phyloP scores from a whole-genome alignment of 2,113 vertebrate genomes.

The Hassar affinis region DNA sequence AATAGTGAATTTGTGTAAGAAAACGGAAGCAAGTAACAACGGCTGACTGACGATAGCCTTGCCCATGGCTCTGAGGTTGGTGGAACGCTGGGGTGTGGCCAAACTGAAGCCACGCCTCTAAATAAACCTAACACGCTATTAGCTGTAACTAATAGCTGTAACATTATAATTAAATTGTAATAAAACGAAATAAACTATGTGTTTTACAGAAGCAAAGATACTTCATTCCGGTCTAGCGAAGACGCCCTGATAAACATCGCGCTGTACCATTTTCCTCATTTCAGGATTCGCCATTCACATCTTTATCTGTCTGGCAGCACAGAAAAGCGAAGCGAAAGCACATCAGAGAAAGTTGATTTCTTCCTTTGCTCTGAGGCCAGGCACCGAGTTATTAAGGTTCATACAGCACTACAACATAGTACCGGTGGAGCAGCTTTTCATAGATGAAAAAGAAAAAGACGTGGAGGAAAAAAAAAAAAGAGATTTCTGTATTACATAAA shows the following conservation, averaged over 20 bases:
- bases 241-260: neutral
- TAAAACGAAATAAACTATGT: neutral
- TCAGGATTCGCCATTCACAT: neutral
- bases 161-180: neutral
- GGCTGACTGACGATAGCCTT: neutral
- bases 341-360: neutral
- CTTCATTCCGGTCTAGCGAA: neutral
- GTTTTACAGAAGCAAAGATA: neutral
- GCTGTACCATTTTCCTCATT: neutral
- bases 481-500: neutral
- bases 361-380: neutral
- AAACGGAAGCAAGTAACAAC: conserved; percentile 14
- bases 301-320: neutral
- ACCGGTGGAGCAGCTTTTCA: neutral
- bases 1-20: neutral
- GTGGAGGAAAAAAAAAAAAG: neutral
- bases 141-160: neutral
- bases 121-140: neutral
- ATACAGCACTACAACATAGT: neutral
- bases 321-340: no score
- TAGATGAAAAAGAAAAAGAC: neutral
- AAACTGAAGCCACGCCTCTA: neutral
- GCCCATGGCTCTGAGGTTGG: neutral
- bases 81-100: neutral
- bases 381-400: neutral